Evolutionary conservation across 2,797 vertebrate species (phyloP), one percentile per base, ranked within the genome.

Genomic region (Enteromius afrohamiltoni): DNA sequence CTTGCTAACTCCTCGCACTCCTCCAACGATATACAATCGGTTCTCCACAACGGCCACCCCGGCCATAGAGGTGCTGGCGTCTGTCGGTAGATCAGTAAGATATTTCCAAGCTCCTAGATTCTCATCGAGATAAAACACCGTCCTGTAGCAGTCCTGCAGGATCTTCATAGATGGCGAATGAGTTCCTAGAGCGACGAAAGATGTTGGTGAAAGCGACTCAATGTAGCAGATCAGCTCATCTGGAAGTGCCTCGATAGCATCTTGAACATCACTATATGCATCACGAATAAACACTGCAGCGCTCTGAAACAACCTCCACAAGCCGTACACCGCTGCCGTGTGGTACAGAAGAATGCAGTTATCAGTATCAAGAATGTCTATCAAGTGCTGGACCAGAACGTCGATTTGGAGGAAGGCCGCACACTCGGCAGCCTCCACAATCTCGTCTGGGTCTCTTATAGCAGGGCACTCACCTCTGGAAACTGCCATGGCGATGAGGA

Each of bases 61-160:
- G 0, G 98, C 98, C 92, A 98, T 95, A 90, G 98, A 94, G 0
- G 98, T 99, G 93, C 97, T 99, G 65, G 97, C 96, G 0, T 93
- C 91, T 49, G 95, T 93, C 0, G 98, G 98, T 49, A 99, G 93
- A 85, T 96, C 89, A n/a, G 96, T 96, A 34, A 99, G 93, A 47
- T 95, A 95, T 86, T 94, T 95, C 98, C 98, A 99, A 0, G 92
- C 87, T 4, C 95, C 96, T 58, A 89, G 92, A 14, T 94, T 93
- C 89, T 99, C 98, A 0, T 99, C 95, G 74, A 99, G 92, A 89
- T 96, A 96, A 90, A 97, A 97, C 85, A 97, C 91, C 0, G 96
- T 95, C 86, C 98, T 95, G 13, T 95, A 97, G 26, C 93, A 92
- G 67, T 98, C 97, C 3, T 97, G 95, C 31, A 97, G 89, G 76